These are phyloP conservation scores for Pocillopora meandrina DNA, from an alignment of 92 coral and sea anemone species.

Conservation along the genomic window DNA sequence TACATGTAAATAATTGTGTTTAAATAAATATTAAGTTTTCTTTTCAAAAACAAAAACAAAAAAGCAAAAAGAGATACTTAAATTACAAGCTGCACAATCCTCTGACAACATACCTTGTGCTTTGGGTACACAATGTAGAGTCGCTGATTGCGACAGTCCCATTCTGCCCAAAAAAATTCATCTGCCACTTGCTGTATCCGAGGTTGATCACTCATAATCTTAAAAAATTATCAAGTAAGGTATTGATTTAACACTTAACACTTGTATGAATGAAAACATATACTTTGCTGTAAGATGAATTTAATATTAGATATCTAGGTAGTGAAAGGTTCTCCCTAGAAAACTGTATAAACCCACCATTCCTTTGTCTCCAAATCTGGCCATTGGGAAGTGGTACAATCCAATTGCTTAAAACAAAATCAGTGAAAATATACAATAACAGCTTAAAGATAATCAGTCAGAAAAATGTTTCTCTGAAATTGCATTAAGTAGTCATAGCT, in stretches of 20 bases:
- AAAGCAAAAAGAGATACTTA: neutral
- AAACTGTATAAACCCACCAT: slow-evolving; percentile 63
- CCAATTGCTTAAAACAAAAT: slow-evolving; percentile 72
- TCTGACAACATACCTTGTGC: slow-evolving; percentile 25
- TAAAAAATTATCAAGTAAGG: neutral
- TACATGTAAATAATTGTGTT: too few relatives aligned
- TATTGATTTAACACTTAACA: too few relatives aligned
- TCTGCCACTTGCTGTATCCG: slow-evolving; percentile 84
- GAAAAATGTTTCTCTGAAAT: neutral
- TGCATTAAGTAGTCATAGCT: neutral
- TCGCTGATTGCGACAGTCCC: slow-evolving; percentile 82
- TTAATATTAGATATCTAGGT: neutral
- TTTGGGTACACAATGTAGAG: slow-evolving; percentile 74
- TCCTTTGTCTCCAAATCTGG: slow-evolving; percentile 87
- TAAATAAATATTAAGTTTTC: too few relatives aligned
- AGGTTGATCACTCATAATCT: slow-evolving; percentile 97
- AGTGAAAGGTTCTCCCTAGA: neutral
- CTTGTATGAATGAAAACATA: too few relatives aligned
- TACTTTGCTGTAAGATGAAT: neutral
- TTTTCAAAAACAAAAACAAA: neutral
- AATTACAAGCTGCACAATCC: neutral
- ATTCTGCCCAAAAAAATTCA: slow-evolving; percentile 90
- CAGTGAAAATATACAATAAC: neutral
- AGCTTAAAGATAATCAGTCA: neutral
- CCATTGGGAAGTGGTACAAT: slow-evolving; percentile 93